phyloP scores from a whole-genome alignment of 2,113 vertebrate genomes.

The Ornithorhynchus anatinus region DNA sequence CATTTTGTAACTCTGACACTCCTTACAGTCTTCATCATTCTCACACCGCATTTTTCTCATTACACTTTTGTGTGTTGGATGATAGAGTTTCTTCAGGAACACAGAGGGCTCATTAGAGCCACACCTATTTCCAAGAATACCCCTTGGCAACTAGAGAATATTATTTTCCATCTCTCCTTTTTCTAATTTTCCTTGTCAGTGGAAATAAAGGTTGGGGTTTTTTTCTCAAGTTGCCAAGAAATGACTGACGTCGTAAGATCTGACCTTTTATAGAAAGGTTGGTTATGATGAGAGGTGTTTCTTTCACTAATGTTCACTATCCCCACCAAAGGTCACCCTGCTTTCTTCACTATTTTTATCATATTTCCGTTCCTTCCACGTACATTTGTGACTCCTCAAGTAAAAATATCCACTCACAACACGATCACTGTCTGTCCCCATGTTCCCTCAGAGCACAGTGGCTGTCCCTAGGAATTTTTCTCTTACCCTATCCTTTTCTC shows the following conservation, averaged over 20 bases:
- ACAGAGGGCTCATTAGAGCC: neutral
- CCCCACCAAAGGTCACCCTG: too few species aligned
- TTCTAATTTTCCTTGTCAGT: neutral
- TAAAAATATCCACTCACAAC: too few species aligned
- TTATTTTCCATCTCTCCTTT: neutral
- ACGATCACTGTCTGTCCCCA: too few species aligned
- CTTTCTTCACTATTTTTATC: too few species aligned
- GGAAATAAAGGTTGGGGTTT: neutral
- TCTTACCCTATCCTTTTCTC: too few species aligned
- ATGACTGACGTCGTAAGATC: neutral
- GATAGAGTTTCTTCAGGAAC: neutral
- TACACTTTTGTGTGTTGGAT: neutral
- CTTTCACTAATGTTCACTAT: too few species aligned
- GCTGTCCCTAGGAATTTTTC: too few species aligned
- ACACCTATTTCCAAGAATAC: neutral
- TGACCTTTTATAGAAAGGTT: neutral
- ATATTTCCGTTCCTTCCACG: too few species aligned
- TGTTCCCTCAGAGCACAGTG: too few species aligned
- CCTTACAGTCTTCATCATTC: neutral
- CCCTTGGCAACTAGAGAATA: neutral
- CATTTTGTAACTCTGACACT: neutral
- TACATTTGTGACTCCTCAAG: too few species aligned
- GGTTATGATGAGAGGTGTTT: too few species aligned
- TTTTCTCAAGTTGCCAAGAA: neutral
- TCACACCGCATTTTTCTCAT: conserved; percentile 9